Evolutionary conservation across 35 echinoderm and acorn worm genomes (phyloP).

Genomic region (Holothuria glaberrima): DNA sequence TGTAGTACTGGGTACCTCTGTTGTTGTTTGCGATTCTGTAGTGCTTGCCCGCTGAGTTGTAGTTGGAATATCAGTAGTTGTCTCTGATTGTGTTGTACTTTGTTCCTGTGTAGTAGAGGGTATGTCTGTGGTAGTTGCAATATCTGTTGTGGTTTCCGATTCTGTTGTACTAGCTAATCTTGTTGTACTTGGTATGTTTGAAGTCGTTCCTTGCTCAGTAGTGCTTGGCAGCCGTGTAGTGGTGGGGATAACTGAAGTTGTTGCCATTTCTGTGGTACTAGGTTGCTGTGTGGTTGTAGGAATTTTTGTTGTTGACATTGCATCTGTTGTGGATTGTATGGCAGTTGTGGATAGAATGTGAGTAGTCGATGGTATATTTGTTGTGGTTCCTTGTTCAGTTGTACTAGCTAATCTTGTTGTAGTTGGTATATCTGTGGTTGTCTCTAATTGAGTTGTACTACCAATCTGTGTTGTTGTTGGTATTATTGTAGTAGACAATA

Average conservation of each 20-base stretch:
- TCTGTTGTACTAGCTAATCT: conserved; percentile 26
- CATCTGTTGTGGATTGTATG: neutral
- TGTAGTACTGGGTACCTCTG: conserved; percentile 38
- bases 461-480: neutral
- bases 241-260: neutral
- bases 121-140: neutral
- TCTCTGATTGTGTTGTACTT: too few relatives aligned
- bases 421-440: neutral
- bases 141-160: conserved; percentile 4
- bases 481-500: neutral
- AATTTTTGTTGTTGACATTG: neutral
- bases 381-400: neutral
- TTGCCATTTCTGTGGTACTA: conserved; percentile 19
- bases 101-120: too few relatives aligned
- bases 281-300: neutral
- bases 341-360: neutral
- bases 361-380: neutral
- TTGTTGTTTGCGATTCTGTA: neutral
- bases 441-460: neutral
- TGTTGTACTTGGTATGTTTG: conserved; percentile 6
- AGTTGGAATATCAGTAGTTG: neutral
- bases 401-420: neutral
- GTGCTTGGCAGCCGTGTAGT: neutral
- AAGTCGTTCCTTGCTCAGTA: neutral
- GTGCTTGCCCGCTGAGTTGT: neutral